Conservation (phyloP, 2,113 vertebrate species). For the Cygnus atratus region DNA sequence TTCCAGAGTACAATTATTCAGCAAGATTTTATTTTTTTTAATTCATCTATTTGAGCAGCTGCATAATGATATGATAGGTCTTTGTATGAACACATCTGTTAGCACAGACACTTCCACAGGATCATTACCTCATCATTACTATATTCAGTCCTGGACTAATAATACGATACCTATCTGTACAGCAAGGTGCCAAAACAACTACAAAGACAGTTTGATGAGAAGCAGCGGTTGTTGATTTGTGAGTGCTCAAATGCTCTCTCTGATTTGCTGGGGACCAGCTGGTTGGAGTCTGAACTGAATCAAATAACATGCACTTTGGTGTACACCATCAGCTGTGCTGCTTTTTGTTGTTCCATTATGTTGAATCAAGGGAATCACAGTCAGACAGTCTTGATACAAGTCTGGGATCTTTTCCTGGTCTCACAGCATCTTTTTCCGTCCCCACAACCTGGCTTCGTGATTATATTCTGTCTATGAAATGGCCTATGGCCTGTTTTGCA, state of each 20-base stretch:
- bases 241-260: conserved; percentile 37
- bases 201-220: conserved; percentile 25
- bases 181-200: conserved; percentile 58
- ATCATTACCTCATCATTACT: conserved; percentile 25
- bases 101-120: background rate
- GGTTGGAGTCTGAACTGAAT: conserved; percentile 65
- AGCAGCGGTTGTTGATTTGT: conserved; percentile 52
- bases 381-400: background rate
- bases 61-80: background rate
- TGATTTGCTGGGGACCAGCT: conserved; percentile 66
- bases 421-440: background rate
- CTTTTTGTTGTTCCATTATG: conserved; percentile 62
- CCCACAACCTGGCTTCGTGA: background rate
- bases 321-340: conserved; percentile 46
- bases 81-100: background rate
- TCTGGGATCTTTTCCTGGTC: background rate
- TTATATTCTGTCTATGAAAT: background rate
- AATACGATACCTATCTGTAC: background rate
- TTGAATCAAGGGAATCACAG: background rate
- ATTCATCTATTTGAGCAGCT: background rate
- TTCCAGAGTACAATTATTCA: background rate
- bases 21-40: background rate
- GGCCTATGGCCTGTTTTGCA: background rate
- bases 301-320: conserved; percentile 66
- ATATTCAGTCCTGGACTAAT: background rate